Base-by-base conservation (phyloP, 2,797 vertebrate genomes). In the Adelosebastes latens region DNA sequence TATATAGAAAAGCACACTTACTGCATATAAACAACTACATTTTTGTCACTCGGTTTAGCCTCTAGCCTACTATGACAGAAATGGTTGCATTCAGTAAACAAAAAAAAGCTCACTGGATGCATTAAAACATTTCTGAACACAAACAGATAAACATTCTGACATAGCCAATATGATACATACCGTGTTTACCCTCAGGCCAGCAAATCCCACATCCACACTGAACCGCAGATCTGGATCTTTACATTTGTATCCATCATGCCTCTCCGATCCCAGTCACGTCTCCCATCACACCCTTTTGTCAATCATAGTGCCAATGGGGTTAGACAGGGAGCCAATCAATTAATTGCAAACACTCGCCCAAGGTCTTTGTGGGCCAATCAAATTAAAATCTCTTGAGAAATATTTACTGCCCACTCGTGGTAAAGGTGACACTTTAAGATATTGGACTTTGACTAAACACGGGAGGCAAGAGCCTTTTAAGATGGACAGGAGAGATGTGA, bases 301-400 rank as follows among this genome's bases (percentile, higher is more conserved):
- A 79, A 79, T 92, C 87, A 86, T 60, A 32, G 82, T 64, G 73
- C 81, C 86, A 77, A 56, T 83, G 80, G 79, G 84, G 87, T 83
- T 67, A 85, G 76, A 89, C 83, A 46, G 80, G 68, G 70, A 89
- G 91, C 86, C 90, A 90, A 94, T 95, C 90, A 93, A 91, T 94
- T 92, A 92, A 93, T 93, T 92, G 91, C 92, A 89, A 92, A 91
- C 88, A 88, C 82, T 84, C 29, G 10, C 70, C 76, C 89, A 91
- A 92, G 89, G 87, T 91, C 89, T 90, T 87, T 77, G 72, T 73
- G 75, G 89, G 84, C 90, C 92, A 89, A 93, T 93, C 91, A 89
- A 92, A 94, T 94, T 88, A 89, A 88, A 90, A 86, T 93, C 90
- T 92, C 89, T 68, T 4, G 84, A 90, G 87, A 90, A 86, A 92